Base-by-base conservation (phyloP, 2,113 vertebrate genomes). In the Phylloscopus whistleri region DNA sequence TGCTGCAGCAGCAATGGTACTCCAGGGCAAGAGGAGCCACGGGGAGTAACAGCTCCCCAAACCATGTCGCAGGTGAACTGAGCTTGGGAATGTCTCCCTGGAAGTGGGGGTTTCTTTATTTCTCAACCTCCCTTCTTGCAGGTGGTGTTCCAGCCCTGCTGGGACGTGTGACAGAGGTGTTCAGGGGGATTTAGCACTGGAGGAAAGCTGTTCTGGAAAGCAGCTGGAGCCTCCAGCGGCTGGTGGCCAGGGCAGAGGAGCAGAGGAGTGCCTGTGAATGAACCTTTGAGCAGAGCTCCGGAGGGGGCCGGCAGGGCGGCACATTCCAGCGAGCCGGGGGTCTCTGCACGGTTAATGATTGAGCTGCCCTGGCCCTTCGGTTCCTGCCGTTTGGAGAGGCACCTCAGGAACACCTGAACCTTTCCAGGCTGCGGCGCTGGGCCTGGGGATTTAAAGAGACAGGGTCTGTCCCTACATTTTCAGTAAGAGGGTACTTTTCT, bases 271-370 rank as follows among this genome's bases (percentile, higher is more conserved):
- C 48, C 46, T 4, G 14, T 46, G 68, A 39, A 59, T 46, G 68
- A 39, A 59, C 75, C 95, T 95, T 76, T 55, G 59, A 44, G 91
- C 89, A 1, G 16, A 30, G 70, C 80, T 91, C 35, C 3, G 3
- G 82, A 58, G 86, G 37, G 79, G 35, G 55, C 78, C 0, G 3
- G 58, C 86, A 44, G 74, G 2, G 62, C 37, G 7, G 67, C 58
- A 9, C 97, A 96, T 97, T 97, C 97, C 96, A 60, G 66, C 37
- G 33, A 87, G 94, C 91, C 67, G 63, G 87, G 96, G 94, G 93
- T 95, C 94, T 88, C 63, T 1, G 2, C 67, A 62, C 3, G 1
- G 97, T 97, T 97, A 97, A 97, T 97, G 84, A 97, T 97, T 97
- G 96, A 97, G 94, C 96, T 77, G 85, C 96, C 83, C 9, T 33